Evolutionary conservation across 2,113 vertebrate species (phyloP), one percentile per base, ranked within the genome.

Genomic region (Columba janthina): DNA sequence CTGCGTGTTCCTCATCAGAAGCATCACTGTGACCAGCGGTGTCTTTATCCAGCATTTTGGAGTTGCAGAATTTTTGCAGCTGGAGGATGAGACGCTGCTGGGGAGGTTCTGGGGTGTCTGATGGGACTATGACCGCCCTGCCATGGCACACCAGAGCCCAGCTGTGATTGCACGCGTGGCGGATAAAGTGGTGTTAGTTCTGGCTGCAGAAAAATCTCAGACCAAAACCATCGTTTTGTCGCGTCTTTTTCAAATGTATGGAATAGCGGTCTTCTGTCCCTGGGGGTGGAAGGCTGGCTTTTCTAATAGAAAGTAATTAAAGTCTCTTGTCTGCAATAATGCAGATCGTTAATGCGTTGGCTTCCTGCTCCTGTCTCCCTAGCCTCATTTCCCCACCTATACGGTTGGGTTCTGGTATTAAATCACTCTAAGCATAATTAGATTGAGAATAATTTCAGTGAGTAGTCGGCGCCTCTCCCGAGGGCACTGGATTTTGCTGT

Each of bases 281-380:
- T 34, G 56, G 56, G 48, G 31, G 34, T 44, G n/a, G 77, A 89
- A 78, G 61, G 71, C 61, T 96, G 21, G 12, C 34, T 94, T 94
- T 97, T 94, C 92, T 90, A 96, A 88, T 90, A 95, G 84, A 95
- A 95, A 96, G 28, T 95, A 95, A 96, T 95, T 96, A 80, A 94
- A 96, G 70, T 89, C 80, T 90, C 58, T 80, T 89, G 56, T 85
- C 90, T 97, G 29, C 77, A 91, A 2, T 96, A 91, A 91, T 93
- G 61, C 86, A 65, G 86, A 42, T 96, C 80, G 17, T 96, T 97
- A 96, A 86, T 95, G 64, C 65, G 60, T 89, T 34, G 81, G 62
- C 56, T 97, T 97, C 88, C 96, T 97, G 82, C 89, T 90, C 54
- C 74, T 64, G 38, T 83, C 72, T 97, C 94, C 79, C 26, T 75